Conservation (phyloP, 2,113 vertebrate genomes). For the Cygnus buccinator region DNA sequence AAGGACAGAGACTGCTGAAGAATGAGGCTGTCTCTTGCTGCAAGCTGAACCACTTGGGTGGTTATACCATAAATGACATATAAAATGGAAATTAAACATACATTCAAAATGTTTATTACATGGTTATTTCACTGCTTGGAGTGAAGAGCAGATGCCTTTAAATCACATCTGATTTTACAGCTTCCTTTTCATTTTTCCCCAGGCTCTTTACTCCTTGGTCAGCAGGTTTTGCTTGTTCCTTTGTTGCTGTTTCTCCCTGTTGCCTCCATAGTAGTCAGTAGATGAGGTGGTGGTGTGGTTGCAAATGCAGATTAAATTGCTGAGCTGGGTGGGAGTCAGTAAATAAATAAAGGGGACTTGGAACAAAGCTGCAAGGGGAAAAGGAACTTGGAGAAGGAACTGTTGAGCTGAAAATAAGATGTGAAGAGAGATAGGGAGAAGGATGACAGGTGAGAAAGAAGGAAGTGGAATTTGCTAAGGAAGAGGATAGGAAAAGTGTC, state of each 20-base stretch:
- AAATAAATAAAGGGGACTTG: not conserved
- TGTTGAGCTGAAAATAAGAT: not conserved
- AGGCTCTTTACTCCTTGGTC: not conserved
- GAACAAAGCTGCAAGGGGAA: not conserved
- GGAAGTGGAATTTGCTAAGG: not conserved
- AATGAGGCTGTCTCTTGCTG: constrained; percentile 21
- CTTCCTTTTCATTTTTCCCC: not conserved
- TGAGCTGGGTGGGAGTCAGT: not conserved
- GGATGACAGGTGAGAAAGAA: not conserved
- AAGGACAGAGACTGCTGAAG: constrained; percentile 35
- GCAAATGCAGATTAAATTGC: not conserved
- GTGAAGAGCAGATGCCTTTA: not conserved
- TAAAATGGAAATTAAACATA: not conserved
- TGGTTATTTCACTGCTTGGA: not conserved
- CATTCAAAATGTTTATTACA: not conserved
- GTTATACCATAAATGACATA: not conserved
- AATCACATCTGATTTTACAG: not conserved
- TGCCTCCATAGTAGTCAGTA: not conserved
- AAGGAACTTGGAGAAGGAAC: not conserved
- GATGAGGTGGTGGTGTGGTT: not conserved
- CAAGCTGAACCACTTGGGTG: not conserved
- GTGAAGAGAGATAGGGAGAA: not conserved
- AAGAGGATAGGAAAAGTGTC: not conserved
- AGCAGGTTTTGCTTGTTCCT: not conserved
- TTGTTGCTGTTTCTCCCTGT: not conserved